These are phyloP conservation scores for Sphinx pinastri DNA, from an alignment of 2,888 invertebrate genomes.

Conservation along the genomic window DNA sequence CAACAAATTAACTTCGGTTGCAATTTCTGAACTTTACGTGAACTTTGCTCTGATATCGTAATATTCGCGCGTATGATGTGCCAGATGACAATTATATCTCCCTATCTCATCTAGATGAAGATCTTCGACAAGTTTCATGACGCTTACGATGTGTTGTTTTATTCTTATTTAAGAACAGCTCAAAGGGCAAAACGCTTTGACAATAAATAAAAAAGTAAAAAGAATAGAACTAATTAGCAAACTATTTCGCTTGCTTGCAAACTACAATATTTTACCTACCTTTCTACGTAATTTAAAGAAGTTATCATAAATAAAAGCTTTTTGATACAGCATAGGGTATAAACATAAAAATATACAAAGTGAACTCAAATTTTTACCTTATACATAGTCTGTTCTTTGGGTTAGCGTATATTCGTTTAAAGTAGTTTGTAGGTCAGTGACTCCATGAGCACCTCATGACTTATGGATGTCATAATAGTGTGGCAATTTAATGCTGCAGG, in stretches of 20 bases:
- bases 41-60: not conserved
- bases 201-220: no score
- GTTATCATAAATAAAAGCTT: not conserved
- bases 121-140: no score
- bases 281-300: no score
- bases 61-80: not conserved
- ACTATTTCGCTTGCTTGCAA: no score
- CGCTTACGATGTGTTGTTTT: no score
- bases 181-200: no score
- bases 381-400: not conserved
- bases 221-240: no score
- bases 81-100: not conserved
- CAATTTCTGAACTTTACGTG: conserved; percentile 12
- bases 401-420: not conserved
- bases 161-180: no score
- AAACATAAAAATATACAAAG: not conserved
- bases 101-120: not conserved
- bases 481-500: conserved; percentile 16
- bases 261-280: no score
- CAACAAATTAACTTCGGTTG: not conserved
- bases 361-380: not conserved
- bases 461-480: conserved; percentile 30
- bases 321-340: not conserved
- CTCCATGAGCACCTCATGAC: conserved; percentile 28
- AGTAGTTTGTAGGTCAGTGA: conserved; percentile 27